Percentiles rank a stretch among this genome's conserved stretches.
Conservation (phyloP, 2,797 vertebrate genomes). For the Aplochiton taeniatus region DNA sequence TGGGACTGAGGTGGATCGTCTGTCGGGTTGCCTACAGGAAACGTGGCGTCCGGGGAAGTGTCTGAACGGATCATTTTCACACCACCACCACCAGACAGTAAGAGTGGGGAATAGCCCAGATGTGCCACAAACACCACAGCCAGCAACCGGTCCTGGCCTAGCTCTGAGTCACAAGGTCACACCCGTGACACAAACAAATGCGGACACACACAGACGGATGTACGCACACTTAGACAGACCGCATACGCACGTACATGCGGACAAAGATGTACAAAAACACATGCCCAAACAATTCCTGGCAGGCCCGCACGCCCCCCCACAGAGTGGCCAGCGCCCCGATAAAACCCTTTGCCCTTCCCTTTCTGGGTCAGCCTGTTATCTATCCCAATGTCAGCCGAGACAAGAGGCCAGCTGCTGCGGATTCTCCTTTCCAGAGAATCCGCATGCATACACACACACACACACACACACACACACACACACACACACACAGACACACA, state of each 20-base stretch:
- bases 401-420: constrained; percentile 35
- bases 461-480: constrained; percentile 13
- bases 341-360: constrained; percentile 21
- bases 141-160: constrained; percentile 15
- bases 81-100: constrained; percentile 21
- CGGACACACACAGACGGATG: not conserved
- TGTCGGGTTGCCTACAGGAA: constrained; percentile 14
- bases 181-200: not conserved
- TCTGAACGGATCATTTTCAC: constrained; percentile 27
- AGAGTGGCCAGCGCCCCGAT: constrained; percentile 14
- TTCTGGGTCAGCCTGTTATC: constrained; percentile 38
- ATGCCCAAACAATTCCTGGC: not conserved
- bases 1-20: not conserved
- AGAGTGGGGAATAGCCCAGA: constrained; percentile 38
- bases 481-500: not conserved
- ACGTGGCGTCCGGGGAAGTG: constrained; percentile 5
- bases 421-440: constrained; percentile 13
- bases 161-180: constrained; percentile 18
- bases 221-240: not conserved
- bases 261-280: constrained; percentile 11
- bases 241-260: not conserved
- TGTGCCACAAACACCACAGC: constrained; percentile 28
- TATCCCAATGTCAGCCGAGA: constrained; percentile 29
- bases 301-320: not conserved
- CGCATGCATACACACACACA: constrained; percentile 15